These are phyloP conservation scores for Drosophila willistoni DNA, from an alignment of 1,140 invertebrate species.

Conservation along the genomic window DNA sequence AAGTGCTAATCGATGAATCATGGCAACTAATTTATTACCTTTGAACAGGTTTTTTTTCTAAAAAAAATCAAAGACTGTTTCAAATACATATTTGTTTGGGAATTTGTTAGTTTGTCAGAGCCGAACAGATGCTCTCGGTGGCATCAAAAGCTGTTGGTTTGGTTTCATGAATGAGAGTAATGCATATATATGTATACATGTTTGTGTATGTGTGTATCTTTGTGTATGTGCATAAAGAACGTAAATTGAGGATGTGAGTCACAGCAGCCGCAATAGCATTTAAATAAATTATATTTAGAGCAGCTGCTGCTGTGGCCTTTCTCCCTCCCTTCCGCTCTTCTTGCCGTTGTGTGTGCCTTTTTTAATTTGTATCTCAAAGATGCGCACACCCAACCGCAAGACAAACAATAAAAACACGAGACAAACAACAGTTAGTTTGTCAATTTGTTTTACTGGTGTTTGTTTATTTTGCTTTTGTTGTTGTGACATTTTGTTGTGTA, in stretches of 20 bases:
- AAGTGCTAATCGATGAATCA: conserved; percentile 14
- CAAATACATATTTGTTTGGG: background rate
- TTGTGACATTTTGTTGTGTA: conserved; percentile 3
- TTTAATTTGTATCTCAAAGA: conserved; percentile 54
- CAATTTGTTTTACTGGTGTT: conserved; percentile 14
- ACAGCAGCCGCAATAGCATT: conserved; percentile 27
- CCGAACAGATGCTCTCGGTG: background rate
- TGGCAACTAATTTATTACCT: conserved; percentile 4
- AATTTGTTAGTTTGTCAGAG: background rate
- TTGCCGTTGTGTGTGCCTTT: background rate
- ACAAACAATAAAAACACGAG: conserved; percentile 13
- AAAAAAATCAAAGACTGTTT: background rate
- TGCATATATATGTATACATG: too few relatives aligned
- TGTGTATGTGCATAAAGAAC: conserved; percentile 16
- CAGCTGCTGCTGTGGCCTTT: conserved; percentile 28
- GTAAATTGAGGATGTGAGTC: conserved; percentile 61
- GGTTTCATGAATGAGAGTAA: conserved; percentile 38
- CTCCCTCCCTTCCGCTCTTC: background rate
- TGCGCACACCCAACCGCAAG: conserved; percentile 23
- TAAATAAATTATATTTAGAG: conserved; percentile 52
- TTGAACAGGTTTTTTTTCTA: background rate
- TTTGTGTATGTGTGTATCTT: too few relatives aligned
- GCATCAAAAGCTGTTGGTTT: conserved; percentile 2
- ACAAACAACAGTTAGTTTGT: conserved; percentile 18
- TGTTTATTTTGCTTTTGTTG: conserved; percentile 5